Conservation (phyloP, 2,888 invertebrate genomes). For the Leucoptera coffeella region DNA sequence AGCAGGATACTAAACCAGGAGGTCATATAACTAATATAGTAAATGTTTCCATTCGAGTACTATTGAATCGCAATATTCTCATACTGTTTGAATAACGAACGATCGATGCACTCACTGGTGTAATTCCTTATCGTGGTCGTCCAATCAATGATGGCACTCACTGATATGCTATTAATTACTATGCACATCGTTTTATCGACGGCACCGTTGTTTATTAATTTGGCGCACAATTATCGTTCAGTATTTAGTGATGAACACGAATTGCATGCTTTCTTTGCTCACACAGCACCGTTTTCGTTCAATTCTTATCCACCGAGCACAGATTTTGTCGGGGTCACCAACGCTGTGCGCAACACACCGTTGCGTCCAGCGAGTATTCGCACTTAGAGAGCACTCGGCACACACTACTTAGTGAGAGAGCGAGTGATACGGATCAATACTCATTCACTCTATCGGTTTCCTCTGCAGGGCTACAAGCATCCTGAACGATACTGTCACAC, state of each 20-base stretch:
- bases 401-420: conserved; percentile 49
- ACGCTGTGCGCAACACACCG: conserved; percentile 16
- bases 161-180: conserved; percentile 49
- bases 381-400: conserved; percentile 49
- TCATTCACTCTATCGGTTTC: too few species aligned
- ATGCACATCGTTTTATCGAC: conserved; percentile 51
- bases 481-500: conserved; percentile 7
- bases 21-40: conserved; percentile 7
- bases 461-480: conserved; percentile 1
- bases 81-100: too few species aligned
- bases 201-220: conserved; percentile 51
- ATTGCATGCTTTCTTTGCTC: conserved; percentile 50
- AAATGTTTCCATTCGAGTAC: conserved; percentile 10
- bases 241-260: conserved; percentile 52
- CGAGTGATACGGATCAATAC: conserved; percentile 30
- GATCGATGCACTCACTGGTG: too few species aligned
- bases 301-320: conserved; percentile 44
- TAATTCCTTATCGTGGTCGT: too few species aligned
- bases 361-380: conserved; percentile 24
- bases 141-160: conserved; percentile 46
- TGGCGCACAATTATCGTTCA: conserved; percentile 49
- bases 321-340: conserved; percentile 33
- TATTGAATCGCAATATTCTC: too few species aligned
- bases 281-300: conserved; percentile 51
- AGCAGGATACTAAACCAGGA: conserved; percentile 51